Conservation (phyloP, 2,113 vertebrate species). For the Strigops habroptila region DNA sequence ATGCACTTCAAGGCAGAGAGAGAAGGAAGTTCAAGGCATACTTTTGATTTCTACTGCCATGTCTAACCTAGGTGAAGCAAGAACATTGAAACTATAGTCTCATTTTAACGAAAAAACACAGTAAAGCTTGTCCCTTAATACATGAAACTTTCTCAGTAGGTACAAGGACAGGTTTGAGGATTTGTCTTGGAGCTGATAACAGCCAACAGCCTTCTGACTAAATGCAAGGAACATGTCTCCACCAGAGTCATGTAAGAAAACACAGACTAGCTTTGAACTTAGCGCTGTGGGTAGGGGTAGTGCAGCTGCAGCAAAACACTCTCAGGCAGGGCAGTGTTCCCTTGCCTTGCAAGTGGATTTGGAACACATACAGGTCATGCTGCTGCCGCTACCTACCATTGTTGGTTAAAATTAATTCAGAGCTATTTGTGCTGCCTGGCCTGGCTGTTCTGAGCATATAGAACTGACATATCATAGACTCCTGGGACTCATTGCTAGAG, state of each 20-base stretch:
- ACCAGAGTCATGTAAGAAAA: neutral
- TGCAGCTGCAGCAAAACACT: fast-evolving
- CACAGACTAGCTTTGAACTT: neutral
- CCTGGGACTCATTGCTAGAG: neutral
- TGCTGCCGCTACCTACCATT: fast-evolving
- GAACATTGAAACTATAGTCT: neutral
- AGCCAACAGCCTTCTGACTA: neutral
- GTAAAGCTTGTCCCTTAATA: neutral
- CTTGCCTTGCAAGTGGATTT: neutral
- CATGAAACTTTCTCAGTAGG: neutral
- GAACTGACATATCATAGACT: fast-evolving
- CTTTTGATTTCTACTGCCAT: neutral
- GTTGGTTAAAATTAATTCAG: neutral
- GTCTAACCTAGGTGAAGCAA: neutral
- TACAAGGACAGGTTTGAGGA: neutral
- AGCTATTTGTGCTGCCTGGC: neutral
- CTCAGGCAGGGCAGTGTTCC: fast-evolving
- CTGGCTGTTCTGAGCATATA: neutral
- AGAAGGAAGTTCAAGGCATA: neutral
- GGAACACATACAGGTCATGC: neutral
- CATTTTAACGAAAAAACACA: neutral
- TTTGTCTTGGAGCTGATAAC: neutral
- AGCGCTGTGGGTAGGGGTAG: neutral
- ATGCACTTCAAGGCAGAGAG: neutral
- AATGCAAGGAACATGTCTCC: neutral